Evolutionary conservation across 2,888 invertebrate genomes (phyloP), one percentile per base, ranked within the genome.

Genomic region (Andrena fulva): DNA sequence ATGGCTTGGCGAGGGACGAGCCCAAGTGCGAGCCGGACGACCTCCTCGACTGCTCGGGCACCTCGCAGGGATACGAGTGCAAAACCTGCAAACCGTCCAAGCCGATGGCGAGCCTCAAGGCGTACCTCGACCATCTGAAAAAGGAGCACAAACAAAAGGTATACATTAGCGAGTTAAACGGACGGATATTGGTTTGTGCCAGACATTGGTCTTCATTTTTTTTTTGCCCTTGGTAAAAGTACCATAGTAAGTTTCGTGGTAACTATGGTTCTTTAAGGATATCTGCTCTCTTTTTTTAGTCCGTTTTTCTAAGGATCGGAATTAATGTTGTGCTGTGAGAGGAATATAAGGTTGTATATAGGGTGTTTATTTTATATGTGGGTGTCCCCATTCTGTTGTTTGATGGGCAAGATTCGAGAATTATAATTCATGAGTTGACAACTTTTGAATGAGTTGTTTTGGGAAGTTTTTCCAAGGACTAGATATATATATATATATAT

Each of bases 81-180:
- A 94, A 91, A 90, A 93, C 81, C 68, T 94, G 92, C 89, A 94
- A 90, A 85, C 93, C 89, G 0, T 63, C 89, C 0, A 90, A 89
- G 24, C 89, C 77, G 64, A 89, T 77, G 52, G 35, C 89, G 0
- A 91, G 80, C 63, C 87, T 92, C 20, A 91, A 91, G 69, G 90
- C 90, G 60, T 93, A 93, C 60, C 85, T 92, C 27, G 90, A 91
- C 35, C 92, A 93, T 77, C 82, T 91, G 16, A 92, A 90, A 62
- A 92, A 91, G 60, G 88, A 90, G 59, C 92, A 92, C 74, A 92
- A 92, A 42, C 90, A 91, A 67, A 92, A 92, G 90, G 92, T 92
- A 69, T 48, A 69, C 56, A 12, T 70, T 59, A 35, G 50, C 31
- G 48, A 52, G 35, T 33, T 16, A 12, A 31, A 79, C 12, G 2